phyloP scores from a whole-genome alignment of 2,888 invertebrate genomes.

The Vandiemenella viatica region DNA sequence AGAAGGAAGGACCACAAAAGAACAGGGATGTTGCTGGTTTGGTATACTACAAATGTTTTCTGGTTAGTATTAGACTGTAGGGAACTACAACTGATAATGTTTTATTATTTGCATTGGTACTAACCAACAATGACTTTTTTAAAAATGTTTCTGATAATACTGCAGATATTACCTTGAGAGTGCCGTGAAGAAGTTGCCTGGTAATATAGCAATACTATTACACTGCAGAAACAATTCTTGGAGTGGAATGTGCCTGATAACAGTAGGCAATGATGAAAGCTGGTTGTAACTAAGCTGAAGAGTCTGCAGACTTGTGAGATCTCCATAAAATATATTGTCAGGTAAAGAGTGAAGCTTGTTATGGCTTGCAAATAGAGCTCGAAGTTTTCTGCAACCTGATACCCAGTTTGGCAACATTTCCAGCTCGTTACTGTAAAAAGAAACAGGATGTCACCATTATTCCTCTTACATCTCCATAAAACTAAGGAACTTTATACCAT shows the following conservation, averaged over 20 bases:
- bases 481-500: too few relatives aligned
- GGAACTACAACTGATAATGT: too few relatives aligned
- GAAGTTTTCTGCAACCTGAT: conserved; percentile 52
- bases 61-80: too few relatives aligned
- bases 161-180: conserved; percentile 24
- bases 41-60: too few relatives aligned
- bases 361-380: conserved; percentile 58
- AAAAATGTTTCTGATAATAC: too few relatives aligned
- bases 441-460: too few relatives aligned
- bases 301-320: conserved; percentile 50
- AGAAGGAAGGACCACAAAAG: too few relatives aligned
- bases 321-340: conserved; percentile 57
- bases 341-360: conserved; percentile 54
- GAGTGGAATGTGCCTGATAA: conserved; percentile 53
- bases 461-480: too few relatives aligned
- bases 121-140: too few relatives aligned
- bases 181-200: conserved; percentile 56
- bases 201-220: conserved; percentile 57
- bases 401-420: conserved; percentile 62
- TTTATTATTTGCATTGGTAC: too few relatives aligned
- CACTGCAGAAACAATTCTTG: conserved; percentile 53
- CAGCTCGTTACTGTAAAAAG: conserved; percentile 42
- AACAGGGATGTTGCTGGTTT: too few relatives aligned
- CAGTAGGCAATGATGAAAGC: conserved; percentile 37
- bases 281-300: conserved; percentile 65